Evolutionary conservation across 2,797 vertebrate species (phyloP), one percentile per base, ranked within the genome.

Genomic region (Pristis pectinata): DNA sequence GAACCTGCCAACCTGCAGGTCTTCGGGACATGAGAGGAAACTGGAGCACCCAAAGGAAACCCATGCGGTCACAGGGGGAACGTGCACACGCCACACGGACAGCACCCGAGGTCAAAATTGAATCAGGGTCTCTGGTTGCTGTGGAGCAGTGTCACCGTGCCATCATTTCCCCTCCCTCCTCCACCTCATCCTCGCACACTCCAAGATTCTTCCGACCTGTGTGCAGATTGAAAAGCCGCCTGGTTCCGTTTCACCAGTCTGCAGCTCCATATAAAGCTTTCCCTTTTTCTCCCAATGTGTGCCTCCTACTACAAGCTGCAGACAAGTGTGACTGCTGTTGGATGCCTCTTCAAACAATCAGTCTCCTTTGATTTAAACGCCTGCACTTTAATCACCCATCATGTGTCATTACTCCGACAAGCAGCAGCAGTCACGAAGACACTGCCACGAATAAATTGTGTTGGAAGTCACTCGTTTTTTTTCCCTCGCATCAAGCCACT

Each of bases 301-400:
- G 95, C 95, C 95, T 95, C 95, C 95, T 94, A 70, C 95, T 61
- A 85, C 0, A 85, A 95, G 95, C 95, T 94, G 87, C 37, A 93
- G 96, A 95, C 94, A 83, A 94, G 77, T 49, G 93, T 83, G 61
- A 95, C 95, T 95, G 95, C 95, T 95, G 95, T 95, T 95, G 95
- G 95, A 95, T 95, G 95, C 95, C 95, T 96, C 95, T 95, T 95
- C 96, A 95, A 94, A 95, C 95, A 94, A n/a, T 76, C 70, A 8
- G 94, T 95, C 95, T 95, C 95, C 96, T 96, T 96, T 96, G 96
- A 96, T 96, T 95, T 96, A 95, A 96, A 96, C 95, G 95, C 95
- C 87, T 94, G 95, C 56, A 6, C 96, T 96, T 97, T 96, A 96
- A 96, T 96, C 96, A 96, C 95, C 96, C 96, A 95, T 96, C 96